phyloP scores from a whole-genome alignment of 2,797 vertebrate species.

The Poeciliopsis paucimaculata region DNA sequence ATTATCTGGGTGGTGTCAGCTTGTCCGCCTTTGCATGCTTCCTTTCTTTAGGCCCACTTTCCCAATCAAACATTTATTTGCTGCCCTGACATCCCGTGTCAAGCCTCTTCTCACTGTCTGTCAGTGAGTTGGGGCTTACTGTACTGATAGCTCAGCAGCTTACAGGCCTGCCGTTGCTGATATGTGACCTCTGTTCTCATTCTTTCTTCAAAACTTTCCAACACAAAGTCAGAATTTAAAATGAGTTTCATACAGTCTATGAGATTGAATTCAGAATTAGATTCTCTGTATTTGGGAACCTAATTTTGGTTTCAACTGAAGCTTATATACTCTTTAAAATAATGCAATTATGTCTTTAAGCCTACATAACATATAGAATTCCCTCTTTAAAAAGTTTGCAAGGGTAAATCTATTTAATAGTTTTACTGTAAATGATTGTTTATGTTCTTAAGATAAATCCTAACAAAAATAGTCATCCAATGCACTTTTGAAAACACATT shows the following conservation, averaged over 20 bases:
- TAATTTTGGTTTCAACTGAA: not conserved
- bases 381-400: not conserved
- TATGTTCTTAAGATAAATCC: not conserved
- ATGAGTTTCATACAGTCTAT: not conserved
- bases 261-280: not conserved
- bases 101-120: constrained; percentile 60
- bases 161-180: constrained; percentile 15
- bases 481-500: not conserved
- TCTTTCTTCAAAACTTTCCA: constrained; percentile 2
- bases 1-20: constrained; percentile 76
- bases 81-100: constrained; percentile 67
- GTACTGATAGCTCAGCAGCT: constrained; percentile 46
- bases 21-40: constrained; percentile 60
- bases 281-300: not conserved
- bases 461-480: not conserved
- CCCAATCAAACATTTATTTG: constrained; percentile 76
- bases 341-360: not conserved
- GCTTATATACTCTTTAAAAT: not conserved
- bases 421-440: not conserved
- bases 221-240: not conserved
- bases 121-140: constrained; percentile 52
- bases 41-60: constrained; percentile 65
- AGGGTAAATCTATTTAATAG: not conserved
- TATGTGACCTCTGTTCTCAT: constrained; percentile 12
- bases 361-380: not conserved